These are phyloP conservation scores for Ploceus nigricollis DNA, from an alignment of 2,113 vertebrate genomes.

Conservation along the genomic window DNA sequence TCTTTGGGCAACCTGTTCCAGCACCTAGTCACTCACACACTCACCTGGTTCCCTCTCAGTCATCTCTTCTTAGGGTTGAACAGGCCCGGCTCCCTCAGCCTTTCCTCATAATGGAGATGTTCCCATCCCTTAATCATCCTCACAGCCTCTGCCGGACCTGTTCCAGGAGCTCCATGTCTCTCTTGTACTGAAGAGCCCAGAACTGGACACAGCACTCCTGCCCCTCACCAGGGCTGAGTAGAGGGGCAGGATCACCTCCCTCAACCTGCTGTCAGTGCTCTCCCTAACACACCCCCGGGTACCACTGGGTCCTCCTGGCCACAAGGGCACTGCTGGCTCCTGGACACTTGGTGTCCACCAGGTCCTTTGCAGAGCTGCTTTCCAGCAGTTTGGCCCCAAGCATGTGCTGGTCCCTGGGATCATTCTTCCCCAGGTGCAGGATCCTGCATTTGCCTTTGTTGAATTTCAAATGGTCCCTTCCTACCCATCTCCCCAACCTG, in stretches of 20 bases:
- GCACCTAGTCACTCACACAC: no score
- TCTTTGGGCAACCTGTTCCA: background rate
- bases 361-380: background rate
- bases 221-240: fast-evolving
- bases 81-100: background rate
- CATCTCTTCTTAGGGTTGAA: fast-evolving
- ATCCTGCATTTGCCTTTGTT: background rate
- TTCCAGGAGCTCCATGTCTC: background rate
- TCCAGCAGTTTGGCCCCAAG: background rate
- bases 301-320: background rate
- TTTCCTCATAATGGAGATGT: fast-evolving
- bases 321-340: background rate
- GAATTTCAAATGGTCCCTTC: background rate
- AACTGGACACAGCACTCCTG: background rate
- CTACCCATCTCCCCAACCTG: background rate
- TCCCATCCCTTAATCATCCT: fast-evolving
- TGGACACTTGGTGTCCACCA: background rate
- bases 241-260: background rate
- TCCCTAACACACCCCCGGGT: background rate
- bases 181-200: background rate
- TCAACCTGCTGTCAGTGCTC: fast-evolving
- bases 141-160: fast-evolving
- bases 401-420: background rate
- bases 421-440: background rate
- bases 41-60: background rate